Evolutionary conservation across 2,888 invertebrate genomes (phyloP).

Genomic region (Amblyjoppa proteus): DNA sequence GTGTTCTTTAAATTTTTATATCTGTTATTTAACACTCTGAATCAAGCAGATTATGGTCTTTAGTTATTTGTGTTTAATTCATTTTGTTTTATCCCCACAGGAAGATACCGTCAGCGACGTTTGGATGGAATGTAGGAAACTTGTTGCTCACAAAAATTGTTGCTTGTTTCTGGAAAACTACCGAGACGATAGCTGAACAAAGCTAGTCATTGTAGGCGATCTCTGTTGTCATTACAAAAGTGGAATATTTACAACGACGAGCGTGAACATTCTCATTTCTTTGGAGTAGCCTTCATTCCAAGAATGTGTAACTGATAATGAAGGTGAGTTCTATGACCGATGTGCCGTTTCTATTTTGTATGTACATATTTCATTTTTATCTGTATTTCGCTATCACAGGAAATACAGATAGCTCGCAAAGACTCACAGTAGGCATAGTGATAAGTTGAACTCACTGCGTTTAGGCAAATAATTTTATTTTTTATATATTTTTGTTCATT

Average conservation of each 20-base stretch:
- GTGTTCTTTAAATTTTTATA: neutral
- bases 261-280: neutral
- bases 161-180: neutral
- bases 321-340: slow-evolving; percentile 39
- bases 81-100: neutral
- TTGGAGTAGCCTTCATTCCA: slow-evolving; percentile 29
- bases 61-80: neutral
- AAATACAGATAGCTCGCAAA: neutral
- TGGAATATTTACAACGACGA: neutral
- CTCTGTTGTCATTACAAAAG: neutral
- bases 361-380: slow-evolving; percentile 1
- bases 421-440: neutral
- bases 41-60: neutral
- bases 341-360: neutral
- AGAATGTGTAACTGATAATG: slow-evolving; percentile 60
- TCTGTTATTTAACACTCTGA: neutral
- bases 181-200: neutral
- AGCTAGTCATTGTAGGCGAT: neutral
- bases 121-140: slow-evolving; percentile 5
- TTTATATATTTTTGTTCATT: neutral
- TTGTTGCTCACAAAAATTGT: neutral
- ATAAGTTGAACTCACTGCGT: neutral
- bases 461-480: neutral
- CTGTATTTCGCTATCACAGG: neutral
- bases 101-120: neutral